These are phyloP conservation scores for Cnemophilus loriae DNA, from an alignment of 2,113 vertebrate genomes.

Conservation along the genomic window DNA sequence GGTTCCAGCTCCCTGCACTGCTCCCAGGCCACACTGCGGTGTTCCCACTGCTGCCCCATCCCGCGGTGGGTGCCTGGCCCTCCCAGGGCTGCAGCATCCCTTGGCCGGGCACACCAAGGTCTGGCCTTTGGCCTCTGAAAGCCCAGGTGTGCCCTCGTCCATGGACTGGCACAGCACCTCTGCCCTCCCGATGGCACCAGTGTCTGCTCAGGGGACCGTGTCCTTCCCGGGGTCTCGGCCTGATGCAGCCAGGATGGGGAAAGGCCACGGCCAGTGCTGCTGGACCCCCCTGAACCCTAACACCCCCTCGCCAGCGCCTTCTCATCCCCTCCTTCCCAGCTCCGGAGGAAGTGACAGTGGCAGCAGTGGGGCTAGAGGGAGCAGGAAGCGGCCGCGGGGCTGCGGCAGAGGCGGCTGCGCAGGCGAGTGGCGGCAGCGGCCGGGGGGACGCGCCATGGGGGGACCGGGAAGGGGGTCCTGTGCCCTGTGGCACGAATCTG, in stretches of 20 bases:
- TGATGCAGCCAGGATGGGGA: neutral
- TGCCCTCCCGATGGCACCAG: accelerated
- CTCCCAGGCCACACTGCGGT: accelerated
- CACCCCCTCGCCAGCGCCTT: neutral
- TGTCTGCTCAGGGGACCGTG: no score
- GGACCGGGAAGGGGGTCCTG: neutral
- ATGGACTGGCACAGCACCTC: accelerated
- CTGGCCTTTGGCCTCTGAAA: neutral
- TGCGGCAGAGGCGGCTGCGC: neutral
- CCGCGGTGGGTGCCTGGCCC: accelerated
- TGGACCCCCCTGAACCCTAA: neutral
- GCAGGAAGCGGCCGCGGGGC: neutral
- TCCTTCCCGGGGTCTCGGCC: neutral
- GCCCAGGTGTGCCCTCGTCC: accelerated
- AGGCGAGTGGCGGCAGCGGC: neutral
- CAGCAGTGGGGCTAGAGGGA: neutral
- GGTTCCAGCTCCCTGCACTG: neutral
- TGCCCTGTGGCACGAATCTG: accelerated
- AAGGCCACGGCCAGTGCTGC: neutral
- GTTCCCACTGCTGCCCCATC: neutral
- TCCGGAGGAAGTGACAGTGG: neutral
- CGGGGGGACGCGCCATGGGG: neutral
- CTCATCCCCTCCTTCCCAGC: neutral
- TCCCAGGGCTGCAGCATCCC: accelerated
- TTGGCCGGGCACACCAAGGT: accelerated